These are phyloP conservation scores for Morpho achilles DNA, from an alignment of 2,888 invertebrate species.

Conservation along the genomic window DNA sequence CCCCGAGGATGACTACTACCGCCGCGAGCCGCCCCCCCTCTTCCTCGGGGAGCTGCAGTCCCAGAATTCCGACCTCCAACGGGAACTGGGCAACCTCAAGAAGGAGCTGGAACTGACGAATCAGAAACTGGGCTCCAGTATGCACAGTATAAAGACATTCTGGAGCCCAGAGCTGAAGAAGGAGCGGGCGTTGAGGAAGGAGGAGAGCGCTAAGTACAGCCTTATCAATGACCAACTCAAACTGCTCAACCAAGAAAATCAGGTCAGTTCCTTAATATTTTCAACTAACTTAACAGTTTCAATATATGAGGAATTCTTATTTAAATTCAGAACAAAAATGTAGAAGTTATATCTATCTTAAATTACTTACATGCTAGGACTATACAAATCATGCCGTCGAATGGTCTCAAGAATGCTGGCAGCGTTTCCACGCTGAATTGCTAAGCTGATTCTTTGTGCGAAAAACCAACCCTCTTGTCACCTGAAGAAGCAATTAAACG, in stretches of 20 bases:
- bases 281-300: no score
- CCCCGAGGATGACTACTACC: conserved; percentile 83
- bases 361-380: no score
- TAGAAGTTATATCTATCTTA: no score
- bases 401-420: no score
- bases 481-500: no score
- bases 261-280: conserved; percentile 80
- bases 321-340: no score
- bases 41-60: conserved; percentile 93
- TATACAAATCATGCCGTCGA: no score
- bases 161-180: conserved; percentile 99
- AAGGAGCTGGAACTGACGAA: conserved; percentile 97
- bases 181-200: conserved; percentile 96
- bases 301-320: no score
- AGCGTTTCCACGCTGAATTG: no score
- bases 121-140: conserved; percentile 98
- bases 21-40: conserved; percentile 79
- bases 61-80: conserved; percentile 96
- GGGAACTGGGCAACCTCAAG: conserved; percentile 92
- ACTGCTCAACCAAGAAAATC: conserved; percentile 96
- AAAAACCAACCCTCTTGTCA: no score
- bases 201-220: conserved; percentile 98
- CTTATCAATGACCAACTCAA: conserved; percentile 98
- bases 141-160: conserved; percentile 99
- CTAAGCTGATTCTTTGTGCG: no score